Base-by-base conservation (phyloP, 2,797 vertebrate species). In the Anabas testudineus region DNA sequence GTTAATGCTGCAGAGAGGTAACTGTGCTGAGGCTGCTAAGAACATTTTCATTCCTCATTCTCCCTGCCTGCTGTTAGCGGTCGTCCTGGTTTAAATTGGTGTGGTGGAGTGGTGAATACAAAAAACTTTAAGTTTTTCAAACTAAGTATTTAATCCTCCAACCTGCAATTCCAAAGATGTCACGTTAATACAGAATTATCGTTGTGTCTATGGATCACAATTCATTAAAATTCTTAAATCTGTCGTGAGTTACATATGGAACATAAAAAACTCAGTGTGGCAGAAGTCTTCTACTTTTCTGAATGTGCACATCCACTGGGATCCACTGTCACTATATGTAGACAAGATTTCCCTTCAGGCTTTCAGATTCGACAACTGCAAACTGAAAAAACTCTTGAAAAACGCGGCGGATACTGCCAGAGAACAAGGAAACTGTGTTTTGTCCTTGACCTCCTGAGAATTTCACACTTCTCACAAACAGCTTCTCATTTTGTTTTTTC, bases 361-460 rank as follows among this genome's bases (percentile, higher is more conserved):
- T 86, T 78, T 81, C 21, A 78, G 42, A 73, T 64, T 54, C n/a
- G 34, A 76, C 71, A 71, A 52, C 32, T 36, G 57, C 47, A 77
- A 65, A 71, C 24, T 36, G 41, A 36, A 74, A 65, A 42, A 7
- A 43, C 13, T 56, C 48, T 28, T 42, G 28, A 64, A 64, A 76
- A 68, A 77, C 28, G 78, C 42, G 32, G 63, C 41, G 39, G 36
- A 46, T 54, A 54, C 41, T 67, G 59, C 34, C 19, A 14, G 19
- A 47, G 65, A 69, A 71, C 18, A 62, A 65, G 48, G 34, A 51
- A 78, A 71, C 32, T 56, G 39, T 54, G 52, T 41, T 73, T 85
- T 52, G 52, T 52, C 37, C 79, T 63, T 72, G 57, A 69, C 71
- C 73, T 70, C 41, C 42, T 53, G 71, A 80, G 64, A 77, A 65